Percentiles rank a stretch among this genome's conserved stretches.
Evolutionary conservation across 2,113 vertebrate genomes (phyloP).

Genomic region (Oncorhynchus nerka): DNA sequence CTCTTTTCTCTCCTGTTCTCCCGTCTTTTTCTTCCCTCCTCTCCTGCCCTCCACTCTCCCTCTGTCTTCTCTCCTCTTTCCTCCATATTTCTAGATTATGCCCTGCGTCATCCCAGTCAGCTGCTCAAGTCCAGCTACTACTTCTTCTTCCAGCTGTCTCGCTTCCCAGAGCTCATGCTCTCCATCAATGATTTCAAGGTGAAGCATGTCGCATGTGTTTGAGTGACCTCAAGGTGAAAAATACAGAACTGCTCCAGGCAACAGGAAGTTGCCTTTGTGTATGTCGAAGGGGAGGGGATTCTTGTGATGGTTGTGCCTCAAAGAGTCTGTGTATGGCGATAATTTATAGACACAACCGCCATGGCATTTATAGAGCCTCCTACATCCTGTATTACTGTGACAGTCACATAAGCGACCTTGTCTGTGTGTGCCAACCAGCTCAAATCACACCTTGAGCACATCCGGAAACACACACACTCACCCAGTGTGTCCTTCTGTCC

Average conservation of each 20-base stretch:
- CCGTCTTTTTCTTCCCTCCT: background rate
- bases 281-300: background rate
- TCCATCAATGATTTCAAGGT: conserved; percentile 99
- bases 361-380: conserved; percentile 1
- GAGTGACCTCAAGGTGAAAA: background rate
- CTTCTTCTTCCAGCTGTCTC: conserved; percentile 98
- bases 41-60: background rate
- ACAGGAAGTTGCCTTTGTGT: background rate
- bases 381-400: conserved; percentile 3
- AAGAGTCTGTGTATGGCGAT: no score
- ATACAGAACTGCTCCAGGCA: no score
- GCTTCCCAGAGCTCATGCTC: conserved; percentile 96
- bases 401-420: conserved; percentile 11
- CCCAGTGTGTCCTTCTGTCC: conserved; percentile 7
- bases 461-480: background rate
- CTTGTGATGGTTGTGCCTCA: no score
- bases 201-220: conserved; percentile 51
- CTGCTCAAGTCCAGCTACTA: conserved; percentile 94
- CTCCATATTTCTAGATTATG: conserved; percentile 84
- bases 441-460: conserved; percentile 4
- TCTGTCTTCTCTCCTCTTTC: conserved; percentile 3
- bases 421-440: conserved; percentile 5
- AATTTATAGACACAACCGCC: background rate
- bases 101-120: conserved; percentile 91
- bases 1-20: background rate